A percentile compares a stretch with the other conserved stretches of the same genome.
Conservation (phyloP, 2,797 vertebrate species). For the Botia almorhae region DNA sequence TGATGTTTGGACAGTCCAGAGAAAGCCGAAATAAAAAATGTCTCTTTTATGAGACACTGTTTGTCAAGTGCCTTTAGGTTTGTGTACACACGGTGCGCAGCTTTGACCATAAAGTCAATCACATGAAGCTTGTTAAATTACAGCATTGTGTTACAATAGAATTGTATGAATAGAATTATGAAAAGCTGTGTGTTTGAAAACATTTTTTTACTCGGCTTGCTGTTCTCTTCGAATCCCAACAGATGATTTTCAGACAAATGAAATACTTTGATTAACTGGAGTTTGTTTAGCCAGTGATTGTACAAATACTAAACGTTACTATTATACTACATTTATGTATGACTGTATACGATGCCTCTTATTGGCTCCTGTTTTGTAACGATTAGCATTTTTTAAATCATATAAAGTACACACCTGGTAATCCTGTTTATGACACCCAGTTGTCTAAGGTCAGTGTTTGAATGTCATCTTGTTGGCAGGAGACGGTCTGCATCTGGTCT, state of each 20-base stretch:
- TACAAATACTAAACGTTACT: constrained; percentile 41
- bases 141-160: constrained; percentile 24
- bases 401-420: constrained; percentile 11
- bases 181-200: constrained; percentile 37
- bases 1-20: constrained; percentile 75
- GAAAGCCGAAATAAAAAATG: constrained; percentile 69
- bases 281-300: constrained; percentile 51
- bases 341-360: neutral
- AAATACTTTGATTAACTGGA: constrained; percentile 43
- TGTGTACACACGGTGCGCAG: constrained; percentile 38
- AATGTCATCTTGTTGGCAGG: neutral
- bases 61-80: constrained; percentile 69
- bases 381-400: neutral
- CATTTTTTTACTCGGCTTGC: constrained; percentile 3
- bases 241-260: constrained; percentile 30
- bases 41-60: constrained; percentile 66
- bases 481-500: neutral
- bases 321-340: constrained; percentile 28
- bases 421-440: neutral
- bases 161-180: neutral
- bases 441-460: neutral
- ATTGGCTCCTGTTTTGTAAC: neutral
- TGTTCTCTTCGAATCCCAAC: neutral
- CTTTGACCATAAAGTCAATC: constrained; percentile 46
- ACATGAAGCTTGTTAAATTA: constrained; percentile 33